Percentiles rank a stretch among this genome's conserved stretches.
phyloP scores from a whole-genome alignment of 1,140 invertebrate genomes.

The Macrobrachium rosenbergii region DNA sequence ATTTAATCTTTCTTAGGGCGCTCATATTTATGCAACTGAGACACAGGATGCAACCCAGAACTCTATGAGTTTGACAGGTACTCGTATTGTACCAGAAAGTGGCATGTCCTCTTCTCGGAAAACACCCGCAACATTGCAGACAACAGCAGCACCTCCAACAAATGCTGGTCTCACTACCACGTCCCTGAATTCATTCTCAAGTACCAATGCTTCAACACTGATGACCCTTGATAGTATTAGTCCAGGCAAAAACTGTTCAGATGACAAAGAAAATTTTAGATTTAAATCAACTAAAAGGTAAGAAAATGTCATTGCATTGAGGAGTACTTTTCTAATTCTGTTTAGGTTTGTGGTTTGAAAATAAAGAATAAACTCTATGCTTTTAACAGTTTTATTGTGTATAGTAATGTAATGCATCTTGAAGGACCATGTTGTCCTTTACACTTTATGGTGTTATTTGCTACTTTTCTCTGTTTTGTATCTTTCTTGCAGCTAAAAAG shows the following conservation, averaged over 20 bases:
- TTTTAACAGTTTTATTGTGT: no score
- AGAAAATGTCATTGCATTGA: no score
- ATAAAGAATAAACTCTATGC: no score
- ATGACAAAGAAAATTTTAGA: background rate
- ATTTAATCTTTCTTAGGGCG: background rate
- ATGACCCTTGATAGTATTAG: background rate
- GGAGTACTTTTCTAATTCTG: no score
- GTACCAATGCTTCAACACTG: no score
- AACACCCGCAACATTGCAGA: background rate
- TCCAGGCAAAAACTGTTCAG: background rate
- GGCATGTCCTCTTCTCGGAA: slow-evolving; percentile 6
- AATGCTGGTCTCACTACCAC: background rate
- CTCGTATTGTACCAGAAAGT: slow-evolving; percentile 21
- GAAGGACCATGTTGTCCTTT: no score
- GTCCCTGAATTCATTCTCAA: background rate
- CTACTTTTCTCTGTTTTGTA: no score
- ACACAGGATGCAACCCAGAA: slow-evolving; percentile 16
- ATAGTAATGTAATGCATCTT: no score
- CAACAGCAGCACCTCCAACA: background rate
- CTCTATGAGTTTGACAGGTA: background rate
- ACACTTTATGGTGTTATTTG: no score
- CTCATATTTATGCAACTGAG: slow-evolving; percentile 36
- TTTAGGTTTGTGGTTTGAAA: no score
- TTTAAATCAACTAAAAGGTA: no score
- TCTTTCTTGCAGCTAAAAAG: no score